A percentile compares a stretch with the other conserved stretches of the same genome.
Evolutionary conservation across 1,140 invertebrate genomes (phyloP).

Genomic region (Trachymyrmex septentrionalis): DNA sequence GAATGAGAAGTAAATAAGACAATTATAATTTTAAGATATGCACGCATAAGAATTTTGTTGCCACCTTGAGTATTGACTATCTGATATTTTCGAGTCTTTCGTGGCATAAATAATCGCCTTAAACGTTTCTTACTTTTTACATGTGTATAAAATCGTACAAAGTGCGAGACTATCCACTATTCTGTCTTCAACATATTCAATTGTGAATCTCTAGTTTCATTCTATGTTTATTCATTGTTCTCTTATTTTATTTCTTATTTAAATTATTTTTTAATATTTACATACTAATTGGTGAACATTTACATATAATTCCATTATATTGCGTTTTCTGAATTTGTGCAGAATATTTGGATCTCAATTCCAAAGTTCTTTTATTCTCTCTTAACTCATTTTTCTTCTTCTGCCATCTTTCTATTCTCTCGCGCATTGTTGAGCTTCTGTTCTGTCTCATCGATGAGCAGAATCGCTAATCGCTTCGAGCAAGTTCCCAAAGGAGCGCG

Average conservation of each 20-base stretch:
- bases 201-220: not conserved
- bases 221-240: not conserved
- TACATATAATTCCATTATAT: constrained; percentile 17
- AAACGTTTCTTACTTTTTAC: not conserved
- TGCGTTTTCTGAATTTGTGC: not conserved
- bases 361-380: not conserved
- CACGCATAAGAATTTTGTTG: not conserved
- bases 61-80: not conserved
- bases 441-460: constrained; percentile 20
- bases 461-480: constrained; percentile 38
- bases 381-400: constrained; percentile 24
- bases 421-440: not conserved
- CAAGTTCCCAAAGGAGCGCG: constrained; percentile 36
- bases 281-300: not conserved
- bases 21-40: not conserved
- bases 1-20: not conserved
- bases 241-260: not conserved
- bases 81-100: not conserved
- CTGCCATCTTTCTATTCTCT: not conserved
- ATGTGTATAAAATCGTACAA: not conserved
- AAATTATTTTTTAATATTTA: not conserved
- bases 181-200: not conserved
- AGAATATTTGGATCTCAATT: not conserved
- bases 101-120: not conserved
- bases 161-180: not conserved